Conservation (phyloP, 2,113 vertebrate genomes). For the Marmota flaviventris region DNA sequence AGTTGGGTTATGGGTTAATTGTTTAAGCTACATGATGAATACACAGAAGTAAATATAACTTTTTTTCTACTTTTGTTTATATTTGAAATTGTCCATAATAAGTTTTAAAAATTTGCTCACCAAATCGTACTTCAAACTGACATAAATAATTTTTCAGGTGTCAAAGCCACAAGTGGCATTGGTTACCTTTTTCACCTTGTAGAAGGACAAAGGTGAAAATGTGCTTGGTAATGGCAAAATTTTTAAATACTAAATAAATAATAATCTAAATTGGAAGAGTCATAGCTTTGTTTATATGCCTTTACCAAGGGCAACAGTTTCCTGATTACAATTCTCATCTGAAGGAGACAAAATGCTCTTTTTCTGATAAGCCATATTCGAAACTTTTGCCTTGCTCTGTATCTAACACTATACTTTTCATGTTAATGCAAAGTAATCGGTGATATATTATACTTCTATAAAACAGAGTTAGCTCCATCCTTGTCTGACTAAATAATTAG, state of each 20-base stretch:
- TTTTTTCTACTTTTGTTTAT: not conserved
- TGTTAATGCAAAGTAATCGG: not conserved
- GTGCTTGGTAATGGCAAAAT: not conserved
- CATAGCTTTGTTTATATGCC: not conserved
- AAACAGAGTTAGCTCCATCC: not conserved
- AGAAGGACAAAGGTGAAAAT: not conserved
- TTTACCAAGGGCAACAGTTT: not conserved
- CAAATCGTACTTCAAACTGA: not conserved
- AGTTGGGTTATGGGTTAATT: not conserved
- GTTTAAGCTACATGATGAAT: not conserved
- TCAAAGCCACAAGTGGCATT: not conserved
- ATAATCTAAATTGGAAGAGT: not conserved
- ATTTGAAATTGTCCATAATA: constrained; percentile 22
- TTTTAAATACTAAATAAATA: constrained; percentile 39
- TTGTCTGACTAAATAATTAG: not conserved
- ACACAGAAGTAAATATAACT: not conserved
- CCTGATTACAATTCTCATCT: constrained; percentile 1
- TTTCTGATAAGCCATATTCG: not conserved
- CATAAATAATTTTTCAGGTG: not conserved
- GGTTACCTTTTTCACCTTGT: not conserved
- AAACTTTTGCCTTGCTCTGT: not conserved
- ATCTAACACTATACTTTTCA: constrained; percentile 20
- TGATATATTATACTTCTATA: not conserved
- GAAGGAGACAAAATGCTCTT: not conserved
- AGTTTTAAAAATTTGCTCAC: not conserved